These are phyloP conservation scores for Drosophila prosaltans DNA, from an alignment of 1,140 invertebrate genomes.

Conservation along the genomic window DNA sequence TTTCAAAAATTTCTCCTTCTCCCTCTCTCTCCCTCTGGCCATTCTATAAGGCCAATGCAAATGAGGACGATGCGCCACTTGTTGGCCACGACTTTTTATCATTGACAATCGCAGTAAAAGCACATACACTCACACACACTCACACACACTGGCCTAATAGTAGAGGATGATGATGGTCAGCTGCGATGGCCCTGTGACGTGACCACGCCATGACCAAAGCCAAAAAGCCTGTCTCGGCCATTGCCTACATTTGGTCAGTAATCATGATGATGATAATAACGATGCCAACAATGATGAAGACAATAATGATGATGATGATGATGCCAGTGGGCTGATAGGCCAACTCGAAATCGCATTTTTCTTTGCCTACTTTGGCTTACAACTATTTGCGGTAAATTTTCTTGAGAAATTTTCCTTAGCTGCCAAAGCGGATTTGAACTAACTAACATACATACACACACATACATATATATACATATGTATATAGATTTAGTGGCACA, in stretches of 20 bases:
- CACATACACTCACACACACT: constrained; percentile 2
- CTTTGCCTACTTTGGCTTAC: constrained; percentile 70
- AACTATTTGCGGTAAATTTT: constrained; percentile 69
- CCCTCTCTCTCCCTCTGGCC: no score
- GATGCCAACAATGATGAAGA: constrained; percentile 51
- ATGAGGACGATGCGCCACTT: constrained; percentile 76
- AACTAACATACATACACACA: not conserved
- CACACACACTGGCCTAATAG: constrained; percentile 23
- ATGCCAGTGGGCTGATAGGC: constrained; percentile 77
- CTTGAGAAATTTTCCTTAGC: constrained; percentile 56
- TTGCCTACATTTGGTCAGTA: constrained; percentile 9
- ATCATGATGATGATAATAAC: constrained; percentile 20
- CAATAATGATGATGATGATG: constrained; percentile 58
- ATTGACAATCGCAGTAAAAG: constrained; percentile 59
- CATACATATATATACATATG: no score
- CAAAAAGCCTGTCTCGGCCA: constrained; percentile 34
- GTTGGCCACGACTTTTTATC: constrained; percentile 77
- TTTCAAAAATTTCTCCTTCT: constrained; percentile 61
- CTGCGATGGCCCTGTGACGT: constrained; percentile 76
- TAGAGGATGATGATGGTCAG: constrained; percentile 62
- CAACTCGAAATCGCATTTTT: constrained; percentile 63
- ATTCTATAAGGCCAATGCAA: constrained; percentile 51
- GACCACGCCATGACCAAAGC: constrained; percentile 60
- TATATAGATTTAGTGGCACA: not conserved
- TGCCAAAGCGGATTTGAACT: constrained; percentile 4